Conservation (phyloP, 2,888 invertebrate species). For the Drosophila incognita region DNA sequence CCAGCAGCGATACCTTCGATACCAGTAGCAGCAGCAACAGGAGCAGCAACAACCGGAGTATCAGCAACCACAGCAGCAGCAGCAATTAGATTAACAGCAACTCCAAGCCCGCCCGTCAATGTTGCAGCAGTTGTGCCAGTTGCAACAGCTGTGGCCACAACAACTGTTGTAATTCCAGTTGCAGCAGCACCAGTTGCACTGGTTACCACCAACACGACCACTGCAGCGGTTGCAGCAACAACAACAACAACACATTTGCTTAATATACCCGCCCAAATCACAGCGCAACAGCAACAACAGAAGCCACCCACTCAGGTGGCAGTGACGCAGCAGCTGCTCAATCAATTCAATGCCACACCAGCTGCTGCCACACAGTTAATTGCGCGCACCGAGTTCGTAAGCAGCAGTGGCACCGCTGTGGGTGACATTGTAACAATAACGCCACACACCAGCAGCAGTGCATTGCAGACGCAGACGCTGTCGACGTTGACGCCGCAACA, state of each 20-base stretch:
- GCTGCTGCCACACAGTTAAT: conserved; percentile 59
- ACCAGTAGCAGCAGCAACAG: conserved; percentile 17
- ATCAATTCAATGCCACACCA: conserved; percentile 52
- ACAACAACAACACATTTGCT: conserved; percentile 46
- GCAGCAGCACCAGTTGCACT: conserved; percentile 15
- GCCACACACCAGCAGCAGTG: conserved; percentile 64
- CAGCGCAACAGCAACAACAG: conserved; percentile 46
- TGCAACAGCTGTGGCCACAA: conserved; percentile 9
- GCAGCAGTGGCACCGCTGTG: conserved; percentile 58
- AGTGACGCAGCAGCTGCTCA: conserved; percentile 53
- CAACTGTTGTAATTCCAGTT: neutral
- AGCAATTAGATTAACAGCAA: conserved; percentile 29
- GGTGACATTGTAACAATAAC: conserved; percentile 69
- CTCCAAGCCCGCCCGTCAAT: conserved; percentile 26
- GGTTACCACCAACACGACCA: conserved; percentile 8
- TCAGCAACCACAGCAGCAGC: neutral
- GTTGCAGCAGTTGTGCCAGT: conserved; percentile 18
- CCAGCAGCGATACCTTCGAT: conserved; percentile 22
- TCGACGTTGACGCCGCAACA: conserved; percentile 67
- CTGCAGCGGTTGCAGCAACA: conserved; percentile 22
- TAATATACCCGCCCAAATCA: conserved; percentile 70
- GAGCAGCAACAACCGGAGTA: conserved; percentile 3
- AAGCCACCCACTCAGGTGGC: conserved; percentile 36
- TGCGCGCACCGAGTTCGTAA: conserved; percentile 58
- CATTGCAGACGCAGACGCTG: conserved; percentile 58